Percentiles rank a stretch among this genome's conserved stretches.
phyloP scores from a whole-genome alignment of 2,113 vertebrate species.

The Dermatemys mawii region DNA sequence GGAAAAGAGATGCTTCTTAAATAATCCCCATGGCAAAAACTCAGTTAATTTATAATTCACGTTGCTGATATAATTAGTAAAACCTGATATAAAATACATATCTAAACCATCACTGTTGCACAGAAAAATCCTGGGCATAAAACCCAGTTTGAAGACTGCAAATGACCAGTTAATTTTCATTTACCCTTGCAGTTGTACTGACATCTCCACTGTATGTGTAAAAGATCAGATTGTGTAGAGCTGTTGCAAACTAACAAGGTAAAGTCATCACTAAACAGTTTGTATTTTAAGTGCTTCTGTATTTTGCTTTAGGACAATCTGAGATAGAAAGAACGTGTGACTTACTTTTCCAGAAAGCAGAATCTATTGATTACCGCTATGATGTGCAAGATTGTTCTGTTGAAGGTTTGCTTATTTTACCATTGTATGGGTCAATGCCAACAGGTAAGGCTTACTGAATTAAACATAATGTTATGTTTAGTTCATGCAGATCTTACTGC shows the following conservation, averaged over 20 bases:
- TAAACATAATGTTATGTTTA: fast-evolving
- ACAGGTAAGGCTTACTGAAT: constrained; percentile 84
- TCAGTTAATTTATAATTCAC: fast-evolving
- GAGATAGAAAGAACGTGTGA: constrained; percentile 96
- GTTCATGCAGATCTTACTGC: fast-evolving
- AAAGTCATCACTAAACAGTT: fast-evolving
- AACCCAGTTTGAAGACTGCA: background rate
- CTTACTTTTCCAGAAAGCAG: constrained; percentile 90
- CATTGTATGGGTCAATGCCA: constrained; percentile 95
- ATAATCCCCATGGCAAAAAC: background rate
- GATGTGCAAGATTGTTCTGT: constrained; percentile 88
- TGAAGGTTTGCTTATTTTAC: constrained; percentile 94
- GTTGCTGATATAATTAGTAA: background rate
- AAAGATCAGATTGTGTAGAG: background rate
- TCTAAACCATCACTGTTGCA: background rate
- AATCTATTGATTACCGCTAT: constrained; percentile 90
- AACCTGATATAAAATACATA: fast-evolving
- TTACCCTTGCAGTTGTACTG: fast-evolving
- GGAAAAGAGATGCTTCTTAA: background rate
- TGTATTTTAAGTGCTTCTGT: fast-evolving
- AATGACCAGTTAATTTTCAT: background rate
- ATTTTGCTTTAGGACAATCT: constrained; percentile 82
- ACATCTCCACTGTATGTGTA: background rate
- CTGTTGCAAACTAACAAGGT: background rate
- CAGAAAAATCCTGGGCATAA: background rate